phyloP scores from a whole-genome alignment of 2,888 invertebrate genomes.

The Clostera curtula region DNA sequence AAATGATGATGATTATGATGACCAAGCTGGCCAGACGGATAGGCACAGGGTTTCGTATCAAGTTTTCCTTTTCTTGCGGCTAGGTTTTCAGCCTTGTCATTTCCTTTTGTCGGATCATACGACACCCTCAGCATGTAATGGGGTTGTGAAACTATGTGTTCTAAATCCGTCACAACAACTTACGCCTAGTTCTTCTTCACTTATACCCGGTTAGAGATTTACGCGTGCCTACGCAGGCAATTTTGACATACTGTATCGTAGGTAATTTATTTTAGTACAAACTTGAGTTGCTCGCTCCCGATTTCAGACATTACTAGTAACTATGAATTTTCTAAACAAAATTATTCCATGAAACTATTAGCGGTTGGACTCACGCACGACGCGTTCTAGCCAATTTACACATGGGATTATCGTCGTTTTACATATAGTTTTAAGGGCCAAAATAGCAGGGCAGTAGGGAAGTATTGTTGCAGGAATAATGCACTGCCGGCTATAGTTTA shows the following conservation, averaged over 20 bases:
- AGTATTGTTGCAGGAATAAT: slow-evolving; percentile 67
- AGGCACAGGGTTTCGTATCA: no score
- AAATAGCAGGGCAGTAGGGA: slow-evolving; percentile 36
- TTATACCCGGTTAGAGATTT: no score
- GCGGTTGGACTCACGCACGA: slow-evolving; percentile 21
- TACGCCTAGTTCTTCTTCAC: no score
- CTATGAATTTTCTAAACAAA: slow-evolving; percentile 53
- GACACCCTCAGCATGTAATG: no score
- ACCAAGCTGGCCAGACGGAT: no score
- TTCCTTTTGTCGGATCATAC: no score
- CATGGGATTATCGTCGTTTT: slow-evolving; percentile 38
- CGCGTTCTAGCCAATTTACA: slow-evolving; percentile 22
- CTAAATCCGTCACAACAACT: no score
- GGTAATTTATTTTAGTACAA: slow-evolving; percentile 1
- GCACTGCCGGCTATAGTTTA: slow-evolving; percentile 64
- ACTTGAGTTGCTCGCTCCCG: slow-evolving; percentile 24
- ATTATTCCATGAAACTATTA: slow-evolving; percentile 54
- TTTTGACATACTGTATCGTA: background rate
- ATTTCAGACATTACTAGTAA: slow-evolving; percentile 52
- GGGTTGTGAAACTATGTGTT: no score
- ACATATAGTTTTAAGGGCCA: slow-evolving; percentile 34
- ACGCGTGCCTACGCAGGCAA: background rate
- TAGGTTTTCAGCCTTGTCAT: no score
- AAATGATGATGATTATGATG: no score
- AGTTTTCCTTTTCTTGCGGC: no score